These are phyloP conservation scores for Aphaenogaster ashmeadi DNA, from an alignment of 1,140 invertebrate genomes.

Conservation along the genomic window DNA sequence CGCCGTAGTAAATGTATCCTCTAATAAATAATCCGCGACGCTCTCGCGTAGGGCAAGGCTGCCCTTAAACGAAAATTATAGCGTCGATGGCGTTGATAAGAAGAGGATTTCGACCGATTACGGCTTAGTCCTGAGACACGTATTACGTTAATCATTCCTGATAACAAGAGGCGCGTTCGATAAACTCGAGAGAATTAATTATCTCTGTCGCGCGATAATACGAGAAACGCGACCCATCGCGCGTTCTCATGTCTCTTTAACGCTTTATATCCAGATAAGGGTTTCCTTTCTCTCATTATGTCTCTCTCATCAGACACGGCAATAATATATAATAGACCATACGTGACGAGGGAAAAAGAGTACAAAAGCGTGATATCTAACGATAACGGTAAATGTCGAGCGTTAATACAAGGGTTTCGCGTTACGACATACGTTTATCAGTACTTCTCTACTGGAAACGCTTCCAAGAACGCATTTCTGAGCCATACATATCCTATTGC, in stretches of 20 bases:
- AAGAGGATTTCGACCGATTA: constrained; percentile 56
- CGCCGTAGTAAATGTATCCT: constrained; percentile 25
- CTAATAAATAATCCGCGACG: constrained; percentile 42
- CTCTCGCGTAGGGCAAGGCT: not conserved
- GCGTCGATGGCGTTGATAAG: constrained; percentile 48
- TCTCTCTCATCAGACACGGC: not conserved
- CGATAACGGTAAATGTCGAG: constrained; percentile 11
- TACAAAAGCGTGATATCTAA: not conserved
- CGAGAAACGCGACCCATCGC: constrained; percentile 30
- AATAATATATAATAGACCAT: not conserved
- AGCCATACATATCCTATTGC: constrained; percentile 53
- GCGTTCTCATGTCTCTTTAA: not conserved
- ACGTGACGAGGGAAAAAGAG: not conserved
- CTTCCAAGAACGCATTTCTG: constrained; percentile 47
- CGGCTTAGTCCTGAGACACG: constrained; percentile 45
- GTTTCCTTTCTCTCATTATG: not conserved
- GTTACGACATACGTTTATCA: constrained; percentile 34
- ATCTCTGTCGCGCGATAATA: constrained; percentile 34
- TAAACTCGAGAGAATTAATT: constrained; percentile 56
- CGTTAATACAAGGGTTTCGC: constrained; percentile 4
- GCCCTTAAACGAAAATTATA: constrained; percentile 47
- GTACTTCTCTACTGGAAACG: not conserved
- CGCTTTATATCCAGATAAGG: not conserved
- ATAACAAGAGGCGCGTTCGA: constrained; percentile 45
- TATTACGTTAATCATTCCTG: constrained; percentile 58